Evolutionary conservation across 2,888 invertebrate species (phyloP), one percentile per base, ranked within the genome.

Genomic region (Aporophyla nigra): DNA sequence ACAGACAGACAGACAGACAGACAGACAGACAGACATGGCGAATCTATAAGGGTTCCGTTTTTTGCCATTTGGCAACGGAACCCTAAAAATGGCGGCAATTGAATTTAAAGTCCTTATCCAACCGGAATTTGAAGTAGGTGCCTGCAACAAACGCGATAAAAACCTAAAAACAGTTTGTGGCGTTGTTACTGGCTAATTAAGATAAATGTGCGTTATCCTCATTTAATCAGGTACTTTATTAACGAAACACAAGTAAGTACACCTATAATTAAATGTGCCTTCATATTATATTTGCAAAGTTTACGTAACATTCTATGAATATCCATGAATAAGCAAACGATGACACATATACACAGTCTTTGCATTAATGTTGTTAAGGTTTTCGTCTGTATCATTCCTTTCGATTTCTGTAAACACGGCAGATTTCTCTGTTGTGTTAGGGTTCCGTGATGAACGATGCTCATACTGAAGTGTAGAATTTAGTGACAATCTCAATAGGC

Each of bases 291-390:
- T 83, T 80, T 78, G 73, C 71, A 68, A 84, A 68, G 82, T 83
- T 87, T 80, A 87, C 88, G 88, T 87, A 88, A 88, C 74, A 40
- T 56, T 77, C 87, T 85, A 87, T 86, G 87, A 86, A 83, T 88
- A 88, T 85, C 79, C 78, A 81, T 88, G 88, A 86, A 82, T 79
- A 83, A 86, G 81, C 78, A 77, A 65, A 72, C 65, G 76, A 86
- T 87, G 87, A 88, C 83, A 87, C 83, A 86, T 72, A 71, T 21
- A 68, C 56, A 82, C 73, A 68, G 54, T 70, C 73, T 80, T 58
- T 84, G 65, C 74, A 62, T 67, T 61, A 70, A 82, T 61, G 33
- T 53, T 43, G 43, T 53, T 68, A 75, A 62, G 51, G 67, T 78
- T 74, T 73, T 62, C 40, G 58, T 49, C 54, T 74, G 58, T 59